Conservation (phyloP, 2,888 invertebrate species). For the Ellobium chinense region DNA sequence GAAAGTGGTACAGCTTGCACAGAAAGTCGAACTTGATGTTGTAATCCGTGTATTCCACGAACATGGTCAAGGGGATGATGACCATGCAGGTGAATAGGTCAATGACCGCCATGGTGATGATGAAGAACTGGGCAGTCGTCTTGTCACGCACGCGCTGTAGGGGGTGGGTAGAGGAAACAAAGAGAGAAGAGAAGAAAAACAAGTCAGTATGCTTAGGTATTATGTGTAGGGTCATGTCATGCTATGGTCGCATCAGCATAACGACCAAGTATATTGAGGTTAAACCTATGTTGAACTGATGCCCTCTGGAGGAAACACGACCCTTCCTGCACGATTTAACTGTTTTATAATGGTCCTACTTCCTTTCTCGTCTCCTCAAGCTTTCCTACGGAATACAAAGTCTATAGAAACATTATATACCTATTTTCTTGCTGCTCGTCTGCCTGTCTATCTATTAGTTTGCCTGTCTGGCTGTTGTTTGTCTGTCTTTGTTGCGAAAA, state of each 20-base stretch:
- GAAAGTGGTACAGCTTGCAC: constrained; percentile 72
- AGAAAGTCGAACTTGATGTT: constrained; percentile 62
- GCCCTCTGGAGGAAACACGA: neutral
- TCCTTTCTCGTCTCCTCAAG: too few relatives aligned
- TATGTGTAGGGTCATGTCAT: too few relatives aligned
- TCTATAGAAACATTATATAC: too few relatives aligned
- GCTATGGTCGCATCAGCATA: too few relatives aligned
- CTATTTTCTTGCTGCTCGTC: neutral
- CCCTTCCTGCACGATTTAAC: neutral
- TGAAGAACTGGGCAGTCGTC: constrained; percentile 66
- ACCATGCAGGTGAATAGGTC: constrained; percentile 60
- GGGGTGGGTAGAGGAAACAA: neutral
- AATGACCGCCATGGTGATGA: constrained; percentile 59
- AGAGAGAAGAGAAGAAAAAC: neutral
- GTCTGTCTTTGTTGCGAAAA: too few relatives aligned
- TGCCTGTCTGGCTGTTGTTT: too few relatives aligned
- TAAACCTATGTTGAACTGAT: too few relatives aligned
- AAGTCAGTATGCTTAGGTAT: neutral
- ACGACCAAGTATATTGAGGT: too few relatives aligned
- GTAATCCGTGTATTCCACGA: constrained; percentile 54
- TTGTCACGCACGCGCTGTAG: constrained; percentile 61
- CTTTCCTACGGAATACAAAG: too few relatives aligned
- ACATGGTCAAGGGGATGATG: constrained; percentile 59
- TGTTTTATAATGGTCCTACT: too few relatives aligned
- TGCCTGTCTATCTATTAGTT: neutral